Conservation (phyloP, 2,113 vertebrate genomes). For the Xenopus borealis region DNA sequence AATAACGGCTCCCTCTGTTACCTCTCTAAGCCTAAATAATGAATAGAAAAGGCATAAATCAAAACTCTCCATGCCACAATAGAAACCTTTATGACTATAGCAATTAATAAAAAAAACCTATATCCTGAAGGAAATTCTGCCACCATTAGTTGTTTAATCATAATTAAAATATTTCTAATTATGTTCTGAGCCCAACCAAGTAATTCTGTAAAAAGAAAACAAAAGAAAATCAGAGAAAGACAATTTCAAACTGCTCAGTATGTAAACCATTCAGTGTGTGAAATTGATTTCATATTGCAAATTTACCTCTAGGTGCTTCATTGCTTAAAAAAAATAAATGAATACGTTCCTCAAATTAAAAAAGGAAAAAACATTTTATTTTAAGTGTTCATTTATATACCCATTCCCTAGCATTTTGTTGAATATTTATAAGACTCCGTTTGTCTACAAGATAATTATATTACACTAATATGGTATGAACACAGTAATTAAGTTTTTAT, state of each 20-base stretch:
- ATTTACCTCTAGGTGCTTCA: constrained; percentile 32
- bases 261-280: constrained; percentile 17
- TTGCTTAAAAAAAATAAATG: constrained; percentile 30
- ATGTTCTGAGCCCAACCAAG: constrained; percentile 12
- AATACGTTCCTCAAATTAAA: constrained; percentile 45
- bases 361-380: constrained; percentile 44
- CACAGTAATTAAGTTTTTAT: constrained; percentile 64
- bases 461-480: constrained; percentile 67
- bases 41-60: neutral
- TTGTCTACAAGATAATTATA: constrained; percentile 63
- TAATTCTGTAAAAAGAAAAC: constrained; percentile 32
- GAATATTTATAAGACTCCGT: constrained; percentile 61
- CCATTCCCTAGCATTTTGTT: constrained; percentile 48
- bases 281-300: constrained; percentile 26
- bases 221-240: neutral
- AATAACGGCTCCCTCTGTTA: too few species aligned
- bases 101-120: neutral
- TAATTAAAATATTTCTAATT: constrained; percentile 10
- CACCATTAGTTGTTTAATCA: neutral
- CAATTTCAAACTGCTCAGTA: constrained; percentile 22
- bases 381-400: constrained; percentile 51
- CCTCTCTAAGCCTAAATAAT: too few species aligned
- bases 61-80: too few species aligned
- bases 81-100: too few species aligned
- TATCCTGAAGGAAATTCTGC: too few species aligned